Conservation (phyloP, 2,888 invertebrate genomes). For the Hermodice carunculata region DNA sequence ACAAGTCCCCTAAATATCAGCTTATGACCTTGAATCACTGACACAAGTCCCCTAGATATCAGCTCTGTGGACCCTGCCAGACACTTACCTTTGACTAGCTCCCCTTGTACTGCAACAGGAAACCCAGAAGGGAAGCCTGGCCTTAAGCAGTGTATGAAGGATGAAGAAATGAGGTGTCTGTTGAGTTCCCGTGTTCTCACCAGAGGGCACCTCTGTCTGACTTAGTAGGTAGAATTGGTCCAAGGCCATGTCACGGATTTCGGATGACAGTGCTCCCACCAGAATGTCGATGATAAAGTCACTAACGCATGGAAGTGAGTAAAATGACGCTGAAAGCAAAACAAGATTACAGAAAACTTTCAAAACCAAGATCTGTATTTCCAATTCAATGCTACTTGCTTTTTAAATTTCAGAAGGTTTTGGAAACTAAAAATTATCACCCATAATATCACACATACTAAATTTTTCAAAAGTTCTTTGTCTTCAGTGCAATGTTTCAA, state of each 20-base stretch:
- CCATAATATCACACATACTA: no score
- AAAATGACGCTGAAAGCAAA: slow-evolving; percentile 65
- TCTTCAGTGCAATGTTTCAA: no score
- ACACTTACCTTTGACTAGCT: no score
- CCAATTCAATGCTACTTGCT: no score
- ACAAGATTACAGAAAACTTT: slow-evolving; percentile 6
- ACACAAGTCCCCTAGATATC: no score
- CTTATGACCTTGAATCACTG: no score
- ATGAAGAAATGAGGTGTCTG: slow-evolving; percentile 66
- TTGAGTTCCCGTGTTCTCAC: slow-evolving; percentile 32
- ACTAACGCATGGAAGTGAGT: slow-evolving; percentile 67
- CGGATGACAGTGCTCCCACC: slow-evolving; percentile 68
- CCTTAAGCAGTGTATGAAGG: slow-evolving; percentile 68
- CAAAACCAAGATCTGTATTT: no score
- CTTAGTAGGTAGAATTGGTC: slow-evolving; percentile 69
- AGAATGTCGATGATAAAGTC: slow-evolving; percentile 72
- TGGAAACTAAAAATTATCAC: no score
- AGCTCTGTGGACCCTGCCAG: no score
- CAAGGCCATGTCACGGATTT: slow-evolving; percentile 68
- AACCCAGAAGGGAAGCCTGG: slow-evolving; percentile 72
- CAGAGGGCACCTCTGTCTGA: slow-evolving; percentile 48
- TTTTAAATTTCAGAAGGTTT: no score
- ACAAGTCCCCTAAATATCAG: no score
- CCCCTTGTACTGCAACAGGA: slow-evolving; percentile 69
- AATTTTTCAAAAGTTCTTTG: no score